Percentiles rank a stretch among this genome's conserved stretches.
Conservation (phyloP, 2,113 vertebrate genomes). For the Paramisgurnus dabryanus region DNA sequence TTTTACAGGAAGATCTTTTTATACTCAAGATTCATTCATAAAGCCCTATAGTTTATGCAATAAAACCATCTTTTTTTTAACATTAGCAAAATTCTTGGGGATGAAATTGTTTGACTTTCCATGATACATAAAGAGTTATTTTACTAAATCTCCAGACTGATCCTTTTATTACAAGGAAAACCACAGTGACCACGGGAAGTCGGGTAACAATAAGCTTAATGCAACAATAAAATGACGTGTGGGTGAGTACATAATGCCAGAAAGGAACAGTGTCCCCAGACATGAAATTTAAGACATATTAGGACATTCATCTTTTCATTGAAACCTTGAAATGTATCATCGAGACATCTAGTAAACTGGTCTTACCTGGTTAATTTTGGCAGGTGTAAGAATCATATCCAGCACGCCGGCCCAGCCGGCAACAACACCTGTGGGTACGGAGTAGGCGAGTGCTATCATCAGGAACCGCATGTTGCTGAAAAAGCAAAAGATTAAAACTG, state of each 20-base stretch:
- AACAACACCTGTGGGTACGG: conserved; percentile 90
- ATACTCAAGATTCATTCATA: not conserved
- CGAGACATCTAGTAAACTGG: not conserved
- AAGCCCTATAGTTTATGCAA: not conserved
- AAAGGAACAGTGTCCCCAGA: too few species aligned
- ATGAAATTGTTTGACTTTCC: too few species aligned
- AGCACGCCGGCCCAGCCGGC: conserved; percentile 95
- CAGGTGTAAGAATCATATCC: conserved; percentile 93
- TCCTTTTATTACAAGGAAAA: too few species aligned
- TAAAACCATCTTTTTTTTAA: not conserved
- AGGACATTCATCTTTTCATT: not conserved
- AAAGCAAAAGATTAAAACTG: conserved; percentile 15
- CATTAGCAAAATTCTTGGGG: not conserved
- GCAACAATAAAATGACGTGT: too few species aligned
- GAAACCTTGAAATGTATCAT: not conserved
- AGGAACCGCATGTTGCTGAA: conserved; percentile 91
- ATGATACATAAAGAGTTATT: too few species aligned
- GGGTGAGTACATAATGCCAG: too few species aligned
- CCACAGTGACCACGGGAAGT: too few species aligned
- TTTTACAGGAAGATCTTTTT: not conserved
- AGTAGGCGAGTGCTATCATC: conserved; percentile 95
- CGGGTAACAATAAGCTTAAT: too few species aligned
- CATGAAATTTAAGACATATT: too few species aligned
- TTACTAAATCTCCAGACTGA: too few species aligned
- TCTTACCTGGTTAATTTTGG: conserved; percentile 91